Evolutionary conservation across 53 echinoderm and acorn worm species (phyloP), one percentile per base, ranked within the genome.

Genomic region (Crossaster papposus): DNA sequence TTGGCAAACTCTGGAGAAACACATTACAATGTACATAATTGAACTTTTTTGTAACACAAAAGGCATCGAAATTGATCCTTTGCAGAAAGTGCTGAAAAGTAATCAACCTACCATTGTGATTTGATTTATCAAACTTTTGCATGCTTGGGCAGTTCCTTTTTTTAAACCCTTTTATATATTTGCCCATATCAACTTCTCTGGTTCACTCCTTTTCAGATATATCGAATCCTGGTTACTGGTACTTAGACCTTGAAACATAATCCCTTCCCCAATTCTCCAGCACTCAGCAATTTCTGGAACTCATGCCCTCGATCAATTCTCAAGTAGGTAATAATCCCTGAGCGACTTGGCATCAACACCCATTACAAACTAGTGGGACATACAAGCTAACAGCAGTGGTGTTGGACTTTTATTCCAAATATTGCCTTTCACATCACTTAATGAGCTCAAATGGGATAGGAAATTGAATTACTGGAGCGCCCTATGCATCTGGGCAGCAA

Each of bases 391-490:
- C 58, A 68, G 17, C 20, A 23, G 10, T 68, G 68, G 68, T 23
- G 28, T 23, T 24, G 24, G 28, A 28, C 24, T 68, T 68, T 14
- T 26, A 68, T 26, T 68, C 68, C 68, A 68, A 68, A 68, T 68
- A 68, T 51, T 50, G 50, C 78, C 78, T 44, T 44, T 36, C 78
- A 51, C 58, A n/a, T 58, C 12, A 24, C 78, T 22, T 20, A 78
- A 78, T 78, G 78, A 24, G 78, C 78, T 78, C 78, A 78, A 78
- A 51, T 51, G 51, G 36, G 51, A 78, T 2, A 51, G 78, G 78
- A 78, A 78, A 78, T 78, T 78, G 20, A 78, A 78, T 78, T 78
- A 51, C 20, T 36, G 36, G 28, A 34, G 74, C 20, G 5, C 26
- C 20, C 78, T 23, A 51, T 51, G 51, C 74, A 73, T 35, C 44